Evolutionary conservation across 2,888 invertebrate genomes (phyloP), one percentile per base, ranked within the genome.

Genomic region (Atrina japonica): DNA sequence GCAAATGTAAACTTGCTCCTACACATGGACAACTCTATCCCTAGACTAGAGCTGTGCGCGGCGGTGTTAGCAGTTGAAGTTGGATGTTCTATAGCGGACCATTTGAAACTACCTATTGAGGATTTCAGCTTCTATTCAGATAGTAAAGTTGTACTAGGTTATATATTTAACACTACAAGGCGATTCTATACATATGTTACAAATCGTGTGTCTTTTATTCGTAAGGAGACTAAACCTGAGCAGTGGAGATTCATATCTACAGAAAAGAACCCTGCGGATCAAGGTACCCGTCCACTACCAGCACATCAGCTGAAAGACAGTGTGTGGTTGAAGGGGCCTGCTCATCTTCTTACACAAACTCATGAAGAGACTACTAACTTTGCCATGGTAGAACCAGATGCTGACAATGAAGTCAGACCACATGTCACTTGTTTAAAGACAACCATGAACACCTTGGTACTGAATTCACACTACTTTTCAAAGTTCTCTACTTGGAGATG

Each of bases 1-100:
- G 81, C 7, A 83, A 83, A 58, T 61, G 77, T 3, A 82, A 78
- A 45, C 70, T 80, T 0, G 75, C 78, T 7, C 81, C 78, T 11
- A 53, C 40, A 9, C 70, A 53, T 55, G 77, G 78, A 1, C 76
- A 76, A 73, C 25, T 73, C 78, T 0, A 78, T 81, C 18, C 80
- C 81, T 3, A 50, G 78, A 11, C 63, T 82, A 1, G 76, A 82
- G 45, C 66, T 80, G 2, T 78, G 76, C 65, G 77, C 77, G 14
- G 80, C 77, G 2, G 76, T 80, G 18, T 50, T 77, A 9, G 78
- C 75, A 16, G 67, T 70, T 6, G 71, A 81, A 58, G 14, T 81
- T 9, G 59, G 49, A 11, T 59, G 65, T 18, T 55, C 59, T 14
- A 60, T 77, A 14, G n/a, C 45, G 16, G 52, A 61, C 1, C 41